A percentile compares a stretch with the other conserved stretches of the same genome.
phyloP scores from a whole-genome alignment of 2,888 invertebrate species.

The Didymodactylos carnosus region DNA sequence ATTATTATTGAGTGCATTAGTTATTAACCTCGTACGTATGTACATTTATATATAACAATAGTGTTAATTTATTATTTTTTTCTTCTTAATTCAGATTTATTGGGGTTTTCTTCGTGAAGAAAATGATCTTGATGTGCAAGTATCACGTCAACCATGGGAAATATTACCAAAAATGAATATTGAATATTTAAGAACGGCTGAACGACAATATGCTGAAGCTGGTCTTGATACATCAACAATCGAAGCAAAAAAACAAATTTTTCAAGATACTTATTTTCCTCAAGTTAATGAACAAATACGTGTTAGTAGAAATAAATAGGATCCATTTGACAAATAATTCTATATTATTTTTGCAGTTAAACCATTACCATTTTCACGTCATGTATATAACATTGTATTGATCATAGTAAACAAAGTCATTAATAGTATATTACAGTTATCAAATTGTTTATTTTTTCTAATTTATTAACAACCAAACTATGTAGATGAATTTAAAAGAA shows the following conservation, averaged over 20 bases:
- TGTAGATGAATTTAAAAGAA: no score
- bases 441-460: no score
- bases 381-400: no score
- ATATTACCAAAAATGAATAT: background rate
- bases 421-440: no score
- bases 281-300: background rate
- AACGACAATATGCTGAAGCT: background rate
- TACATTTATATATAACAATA: no score
- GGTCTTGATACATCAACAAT: background rate
- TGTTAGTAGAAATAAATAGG: background rate
- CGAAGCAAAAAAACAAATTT: background rate
- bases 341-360: no score
- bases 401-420: no score
- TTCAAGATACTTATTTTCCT: background rate
- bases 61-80: background rate
- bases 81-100: no score
- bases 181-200: background rate
- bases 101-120: background rate
- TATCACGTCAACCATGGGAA: background rate
- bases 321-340: no score
- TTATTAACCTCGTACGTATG: background rate
- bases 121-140: background rate
- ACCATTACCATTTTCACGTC: no score
- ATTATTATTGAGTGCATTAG: background rate
- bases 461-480: no score